A percentile compares a stretch with the other conserved stretches of the same genome.
These are phyloP conservation scores for Pachypsylla venusta DNA, from an alignment of 1,140 invertebrate genomes.

Conservation along the genomic window DNA sequence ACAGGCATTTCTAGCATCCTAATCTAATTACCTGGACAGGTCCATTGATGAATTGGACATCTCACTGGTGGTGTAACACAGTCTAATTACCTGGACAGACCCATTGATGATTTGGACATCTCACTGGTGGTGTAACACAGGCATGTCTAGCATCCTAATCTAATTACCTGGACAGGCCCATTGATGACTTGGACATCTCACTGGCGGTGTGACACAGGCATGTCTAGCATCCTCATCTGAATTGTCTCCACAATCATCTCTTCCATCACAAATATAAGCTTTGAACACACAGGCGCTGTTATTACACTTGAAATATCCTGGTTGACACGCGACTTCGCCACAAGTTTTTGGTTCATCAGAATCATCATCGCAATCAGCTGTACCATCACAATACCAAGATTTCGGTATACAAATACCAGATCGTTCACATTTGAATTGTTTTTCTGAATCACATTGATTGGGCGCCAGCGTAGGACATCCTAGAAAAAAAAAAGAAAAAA, in stretches of 20 bases:
- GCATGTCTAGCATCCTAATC: constrained; percentile 36
- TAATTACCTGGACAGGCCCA: constrained; percentile 21
- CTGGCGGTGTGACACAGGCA: constrained; percentile 57
- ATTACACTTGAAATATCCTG: constrained; percentile 68
- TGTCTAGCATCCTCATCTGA: constrained; percentile 73
- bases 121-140: constrained; percentile 52
- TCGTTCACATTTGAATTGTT: constrained; percentile 73
- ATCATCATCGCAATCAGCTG: constrained; percentile 79
- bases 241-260: constrained; percentile 87
- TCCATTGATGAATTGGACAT: not conserved
- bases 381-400: constrained; percentile 88
- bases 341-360: constrained; percentile 80
- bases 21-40: constrained; percentile 21
- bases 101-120: not conserved
- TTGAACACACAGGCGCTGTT: constrained; percentile 85
- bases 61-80: constrained; percentile 53
- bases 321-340: constrained; percentile 48
- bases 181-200: constrained; percentile 15
- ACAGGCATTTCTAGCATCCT: constrained; percentile 42
- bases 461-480: constrained; percentile 48
- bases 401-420: constrained; percentile 84
- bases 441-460: constrained; percentile 72
- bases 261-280: constrained; percentile 88
- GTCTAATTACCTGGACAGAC: constrained; percentile 21
- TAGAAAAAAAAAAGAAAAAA: constrained; percentile 27